Percentiles rank a stretch among this genome's conserved stretches.
These are phyloP conservation scores for Lepus timidus DNA, from an alignment of 2,113 vertebrate species.

Conservation along the genomic window DNA sequence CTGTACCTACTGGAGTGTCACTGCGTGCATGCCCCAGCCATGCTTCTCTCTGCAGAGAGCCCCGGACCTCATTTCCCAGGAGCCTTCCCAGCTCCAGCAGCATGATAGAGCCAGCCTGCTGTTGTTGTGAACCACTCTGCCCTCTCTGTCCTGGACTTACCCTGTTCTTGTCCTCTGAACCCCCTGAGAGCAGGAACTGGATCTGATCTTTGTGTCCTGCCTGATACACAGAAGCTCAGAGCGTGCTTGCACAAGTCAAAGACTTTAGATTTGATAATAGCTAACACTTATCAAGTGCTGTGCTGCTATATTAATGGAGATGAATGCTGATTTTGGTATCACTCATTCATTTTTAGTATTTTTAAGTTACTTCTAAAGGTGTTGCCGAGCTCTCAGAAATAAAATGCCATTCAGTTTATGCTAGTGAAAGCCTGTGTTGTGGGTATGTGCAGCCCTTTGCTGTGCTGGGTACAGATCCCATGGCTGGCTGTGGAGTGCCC, in stretches of 20 bases:
- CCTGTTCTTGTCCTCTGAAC: neutral
- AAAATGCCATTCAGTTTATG: neutral
- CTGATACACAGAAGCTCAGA: neutral
- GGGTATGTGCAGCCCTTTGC: neutral
- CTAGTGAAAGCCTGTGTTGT: neutral
- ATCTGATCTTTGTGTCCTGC: constrained; percentile 15
- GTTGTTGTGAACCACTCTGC: neutral
- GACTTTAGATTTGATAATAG: constrained; percentile 29
- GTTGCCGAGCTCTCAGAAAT: neutral
- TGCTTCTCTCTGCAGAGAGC: neutral
- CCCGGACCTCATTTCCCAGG: neutral
- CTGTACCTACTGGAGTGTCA: neutral
- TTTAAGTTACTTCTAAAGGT: constrained; percentile 11
- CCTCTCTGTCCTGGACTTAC: neutral
- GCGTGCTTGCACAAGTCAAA: neutral
- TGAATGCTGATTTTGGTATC: neutral
- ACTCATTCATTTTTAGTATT: constrained; percentile 1
- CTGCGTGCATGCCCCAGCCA: neutral
- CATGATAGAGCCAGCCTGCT: neutral
- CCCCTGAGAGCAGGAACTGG: constrained; percentile 33
- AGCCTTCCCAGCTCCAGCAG: neutral
- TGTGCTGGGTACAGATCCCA: neutral
- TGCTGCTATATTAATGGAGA: constrained; percentile 16
- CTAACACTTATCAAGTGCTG: neutral
- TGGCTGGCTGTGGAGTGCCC: neutral